Evolutionary conservation across 2,113 vertebrate species (phyloP).

Genomic region (Dasypus novemcinctus): DNA sequence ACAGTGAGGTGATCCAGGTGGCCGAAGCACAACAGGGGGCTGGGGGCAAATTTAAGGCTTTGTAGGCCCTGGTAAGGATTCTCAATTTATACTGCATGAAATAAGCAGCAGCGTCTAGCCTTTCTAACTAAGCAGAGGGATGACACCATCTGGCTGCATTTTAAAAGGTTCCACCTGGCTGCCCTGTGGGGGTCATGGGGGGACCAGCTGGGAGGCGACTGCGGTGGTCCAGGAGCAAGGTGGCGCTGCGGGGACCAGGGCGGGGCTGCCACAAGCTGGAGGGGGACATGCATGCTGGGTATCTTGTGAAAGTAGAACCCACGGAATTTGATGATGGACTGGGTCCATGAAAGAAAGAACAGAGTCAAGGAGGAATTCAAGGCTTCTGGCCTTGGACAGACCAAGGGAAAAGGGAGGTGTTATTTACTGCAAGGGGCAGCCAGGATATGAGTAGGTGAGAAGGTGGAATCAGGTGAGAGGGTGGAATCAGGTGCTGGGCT

Average conservation of each 20-base stretch:
- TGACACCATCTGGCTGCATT: too few relatives aligned
- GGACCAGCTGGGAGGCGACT: not conserved
- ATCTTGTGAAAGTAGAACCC: not conserved
- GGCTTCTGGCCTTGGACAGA: not conserved
- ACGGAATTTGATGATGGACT: not conserved
- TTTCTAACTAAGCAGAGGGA: not conserved
- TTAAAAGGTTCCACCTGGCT: not conserved
- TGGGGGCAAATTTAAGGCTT: not conserved
- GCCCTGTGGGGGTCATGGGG: rapidly evolving
- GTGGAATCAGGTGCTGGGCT: not conserved
- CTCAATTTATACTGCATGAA: not conserved
- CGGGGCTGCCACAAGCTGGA: not conserved
- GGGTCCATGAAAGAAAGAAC: not conserved
- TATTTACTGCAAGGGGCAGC: not conserved
- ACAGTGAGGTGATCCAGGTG: not conserved
- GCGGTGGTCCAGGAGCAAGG: not conserved
- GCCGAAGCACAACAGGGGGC: not conserved
- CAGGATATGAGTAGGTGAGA: not conserved
- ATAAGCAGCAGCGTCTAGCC: not conserved
- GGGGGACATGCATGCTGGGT: too few relatives aligned
- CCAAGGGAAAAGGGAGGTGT: not conserved
- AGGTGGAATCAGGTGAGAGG: not conserved
- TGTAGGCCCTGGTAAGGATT: not conserved
- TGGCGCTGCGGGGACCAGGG: too few relatives aligned
- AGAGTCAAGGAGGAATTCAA: not conserved